Evolutionary conservation across 1,140 invertebrate genomes (phyloP).

Genomic region (Sitophilus oryzae): DNA sequence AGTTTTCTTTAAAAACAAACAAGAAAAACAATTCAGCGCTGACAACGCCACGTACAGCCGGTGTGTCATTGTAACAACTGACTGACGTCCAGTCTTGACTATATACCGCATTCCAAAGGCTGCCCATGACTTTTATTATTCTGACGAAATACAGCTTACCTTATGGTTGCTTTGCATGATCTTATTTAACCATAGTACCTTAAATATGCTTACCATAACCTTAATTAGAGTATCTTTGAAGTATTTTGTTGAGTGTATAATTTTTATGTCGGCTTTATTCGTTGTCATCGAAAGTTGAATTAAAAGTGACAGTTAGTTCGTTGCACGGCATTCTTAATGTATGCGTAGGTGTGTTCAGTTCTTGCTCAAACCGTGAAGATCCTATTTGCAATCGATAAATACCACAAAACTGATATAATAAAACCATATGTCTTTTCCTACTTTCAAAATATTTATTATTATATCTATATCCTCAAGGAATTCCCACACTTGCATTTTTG

Average conservation of each 20-base stretch:
- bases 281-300: conserved; percentile 11
- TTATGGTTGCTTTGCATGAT: conserved; percentile 22
- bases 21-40: conserved; percentile 16
- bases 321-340: conserved; percentile 23
- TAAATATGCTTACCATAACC: conserved; percentile 3
- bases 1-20: too few species aligned
- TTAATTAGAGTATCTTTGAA: not conserved
- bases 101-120: conserved; percentile 19
- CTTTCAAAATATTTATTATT: not conserved
- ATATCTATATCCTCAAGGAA: too few species aligned
- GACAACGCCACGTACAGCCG: conserved; percentile 14
- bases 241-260: not conserved
- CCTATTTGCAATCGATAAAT: conserved; percentile 17
- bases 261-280: conserved; percentile 18
- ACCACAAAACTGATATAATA: conserved; percentile 9
- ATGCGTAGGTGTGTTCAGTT: conserved; percentile 25
- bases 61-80: conserved; percentile 18
- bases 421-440: not conserved
- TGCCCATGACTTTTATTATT: conserved; percentile 23
- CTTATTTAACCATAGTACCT: conserved; percentile 1
- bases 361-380: conserved; percentile 11
- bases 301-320: conserved; percentile 26
- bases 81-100: conserved; percentile 19
- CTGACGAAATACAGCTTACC: conserved; percentile 6
- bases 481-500: not conserved